Base-by-base conservation (phyloP, 2,797 vertebrate species). In the Ateles fusciceps region DNA sequence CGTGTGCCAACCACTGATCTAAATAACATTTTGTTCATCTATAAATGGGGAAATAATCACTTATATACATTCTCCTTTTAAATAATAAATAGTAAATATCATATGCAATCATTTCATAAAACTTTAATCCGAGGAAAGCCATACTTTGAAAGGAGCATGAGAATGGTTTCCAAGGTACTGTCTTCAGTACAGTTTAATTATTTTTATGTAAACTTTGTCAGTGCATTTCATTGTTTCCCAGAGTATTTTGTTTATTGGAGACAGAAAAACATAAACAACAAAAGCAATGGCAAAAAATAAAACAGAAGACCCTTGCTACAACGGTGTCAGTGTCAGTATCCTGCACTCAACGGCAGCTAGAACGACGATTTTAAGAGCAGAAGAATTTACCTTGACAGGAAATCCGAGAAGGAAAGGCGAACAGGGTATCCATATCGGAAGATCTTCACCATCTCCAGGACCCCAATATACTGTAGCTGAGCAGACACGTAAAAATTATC, bases 401-500 rank as follows among this genome's bases (percentile, higher is more conserved):
- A 99, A 94, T 99, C 98, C 2, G 98, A 96, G 98, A 99, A 99
- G 97, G 99, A 98, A 93, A 99, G 99, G 75, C 99, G 99, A 57
- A 99, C 95, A 0, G 99, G 99, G 98, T 99, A 99, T 46, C 99
- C 99, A 1, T 99, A 99, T 26, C 99, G 99, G 97, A 99, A 99
- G 98, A 99, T 98, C 98, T 99, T 99, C 97, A 99, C 99, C 99
- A 99, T 99, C 97, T 99, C 99, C 93, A 99, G 99, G 85, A 99
- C 99, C 57, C 99, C 99, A 7, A 99, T 99, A 96, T 99, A 99
- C 93, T 99, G 99, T 88, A 99, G 99, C 97, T 99, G 99, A 55
- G 99, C 98, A 15, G 99, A 99, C 96, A 99, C 99, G 76, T 99
- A 99, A 98, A 99, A 98, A 98, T 99, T 99, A 98, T 99, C 99